A percentile compares a stretch with the other conserved stretches of the same genome.
Conservation (phyloP, 2,888 invertebrate species). For the Hemaris fuciformis region DNA sequence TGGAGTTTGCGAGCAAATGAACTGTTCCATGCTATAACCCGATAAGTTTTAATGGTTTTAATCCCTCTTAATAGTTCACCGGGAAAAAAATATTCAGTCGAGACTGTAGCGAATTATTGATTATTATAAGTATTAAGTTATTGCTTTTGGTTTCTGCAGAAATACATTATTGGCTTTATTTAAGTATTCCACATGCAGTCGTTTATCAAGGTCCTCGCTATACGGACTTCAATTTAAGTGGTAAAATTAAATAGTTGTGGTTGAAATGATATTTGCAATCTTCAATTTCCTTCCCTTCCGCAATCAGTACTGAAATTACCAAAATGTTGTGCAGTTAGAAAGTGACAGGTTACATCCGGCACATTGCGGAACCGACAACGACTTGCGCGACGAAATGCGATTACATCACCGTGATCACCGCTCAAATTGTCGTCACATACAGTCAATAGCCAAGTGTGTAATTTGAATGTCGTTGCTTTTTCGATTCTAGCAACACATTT, state of each 20-base stretch:
- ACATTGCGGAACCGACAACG: slow-evolving; percentile 56
- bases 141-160: no score
- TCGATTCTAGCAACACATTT: not conserved
- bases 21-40: not conserved
- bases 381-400: slow-evolving; percentile 40
- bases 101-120: no score
- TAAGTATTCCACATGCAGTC: no score
- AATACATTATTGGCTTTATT: no score
- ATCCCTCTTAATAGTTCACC: no score
- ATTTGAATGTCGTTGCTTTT: not conserved
- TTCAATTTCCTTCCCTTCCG: not conserved
- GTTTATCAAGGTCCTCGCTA: no score
- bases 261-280: not conserved
- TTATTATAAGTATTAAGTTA: no score
- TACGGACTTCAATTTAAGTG: no score
- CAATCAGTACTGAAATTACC: slow-evolving; percentile 30
- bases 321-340: slow-evolving; percentile 25
- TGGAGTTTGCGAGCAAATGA: not conserved
- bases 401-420: slow-evolving; percentile 41
- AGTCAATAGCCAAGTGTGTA: slow-evolving; percentile 9
- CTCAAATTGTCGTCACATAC: slow-evolving; percentile 29
- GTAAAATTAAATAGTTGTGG: not conserved
- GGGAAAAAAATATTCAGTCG: no score
- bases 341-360: slow-evolving; percentile 34
- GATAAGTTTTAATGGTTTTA: not conserved